Evolutionary conservation across 2,113 vertebrate species (phyloP), one percentile per base, ranked within the genome.

Genomic region (Coracopsis vasa): DNA sequence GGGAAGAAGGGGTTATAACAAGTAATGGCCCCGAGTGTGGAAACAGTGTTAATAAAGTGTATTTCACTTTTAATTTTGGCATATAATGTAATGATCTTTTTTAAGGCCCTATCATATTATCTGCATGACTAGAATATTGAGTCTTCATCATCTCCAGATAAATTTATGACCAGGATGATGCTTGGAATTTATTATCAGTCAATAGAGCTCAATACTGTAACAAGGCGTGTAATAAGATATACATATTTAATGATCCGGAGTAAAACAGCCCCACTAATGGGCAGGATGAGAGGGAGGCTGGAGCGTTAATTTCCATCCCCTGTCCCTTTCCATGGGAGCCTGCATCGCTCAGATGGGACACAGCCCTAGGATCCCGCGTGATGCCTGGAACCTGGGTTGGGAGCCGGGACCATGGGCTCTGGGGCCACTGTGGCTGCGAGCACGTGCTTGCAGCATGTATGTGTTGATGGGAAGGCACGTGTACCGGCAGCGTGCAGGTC

Each of bases 181-280:
- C 97, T 98, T 97, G 97, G 98, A 99, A 99, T 99, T 99, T 99
- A 99, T 98, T 98, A 98, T 99, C 98, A 99, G 99, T 98, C 99
- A 99, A 99, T 99, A 98, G 98, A 98, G 97, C 97, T 98, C 97
- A 97, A 98, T 98, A 98, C 98, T 98, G 97, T 98, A 98, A 98
- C 97, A 98, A 98, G 98, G 97, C 98, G 97, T 98, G 98, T 99
- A 99, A 99, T 99, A 99, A 99, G 99, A 99, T 99, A 99, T 99
- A 99, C 99, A 99, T 99, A 99, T 99, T 99, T 99, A 99, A 99
- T 99, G 99, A 99, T 99, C 98, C 98, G 98, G 98, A 99, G 99
- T 99, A 98, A 98, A 98, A 98, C 98, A 98, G 98, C 96, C 97
- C 92, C 87, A 48, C 97, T 98, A 97, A 97, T 97, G 97, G 97